Evolutionary conservation across 1,140 invertebrate species (phyloP).

Genomic region (Zaprionus tsacasi): DNA sequence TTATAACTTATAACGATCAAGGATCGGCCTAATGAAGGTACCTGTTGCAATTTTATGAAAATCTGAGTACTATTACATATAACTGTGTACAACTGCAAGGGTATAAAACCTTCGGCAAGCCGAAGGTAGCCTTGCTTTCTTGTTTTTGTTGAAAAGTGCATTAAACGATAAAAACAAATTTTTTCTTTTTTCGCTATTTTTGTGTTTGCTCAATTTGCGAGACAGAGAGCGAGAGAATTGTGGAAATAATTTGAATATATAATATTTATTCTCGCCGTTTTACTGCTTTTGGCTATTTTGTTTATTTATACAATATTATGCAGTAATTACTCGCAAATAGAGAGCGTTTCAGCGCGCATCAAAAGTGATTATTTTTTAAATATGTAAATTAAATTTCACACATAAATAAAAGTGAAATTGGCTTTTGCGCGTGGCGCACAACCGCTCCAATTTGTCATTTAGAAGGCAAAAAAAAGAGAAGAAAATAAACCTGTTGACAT

Average conservation of each 20-base stretch:
- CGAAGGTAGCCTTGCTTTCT: no score
- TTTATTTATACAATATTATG: not conserved
- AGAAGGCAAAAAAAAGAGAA: not conserved
- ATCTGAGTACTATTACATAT: no score
- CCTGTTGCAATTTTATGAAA: no score
- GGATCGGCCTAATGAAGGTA: no score
- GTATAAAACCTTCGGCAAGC: no score
- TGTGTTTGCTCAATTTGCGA: not conserved
- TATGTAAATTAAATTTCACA: constrained; percentile 7
- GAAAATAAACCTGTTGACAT: not conserved
- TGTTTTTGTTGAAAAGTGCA: not conserved
- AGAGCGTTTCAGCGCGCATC: constrained; percentile 1
- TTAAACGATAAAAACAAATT: not conserved
- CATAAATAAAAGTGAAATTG: not conserved
- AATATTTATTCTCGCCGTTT: not conserved
- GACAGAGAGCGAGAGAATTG: not conserved
- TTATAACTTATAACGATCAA: no score
- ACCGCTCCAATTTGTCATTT: not conserved
- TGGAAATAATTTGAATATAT: not conserved
- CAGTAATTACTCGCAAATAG: constrained; percentile 5
- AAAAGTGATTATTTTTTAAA: not conserved
- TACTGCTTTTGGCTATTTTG: not conserved
- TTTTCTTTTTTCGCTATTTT: not conserved
- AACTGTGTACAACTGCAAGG: no score
- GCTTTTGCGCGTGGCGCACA: not conserved